Conservation (phyloP, 92 coral and sea anemone genomes). For the Heliopora coerulea region DNA sequence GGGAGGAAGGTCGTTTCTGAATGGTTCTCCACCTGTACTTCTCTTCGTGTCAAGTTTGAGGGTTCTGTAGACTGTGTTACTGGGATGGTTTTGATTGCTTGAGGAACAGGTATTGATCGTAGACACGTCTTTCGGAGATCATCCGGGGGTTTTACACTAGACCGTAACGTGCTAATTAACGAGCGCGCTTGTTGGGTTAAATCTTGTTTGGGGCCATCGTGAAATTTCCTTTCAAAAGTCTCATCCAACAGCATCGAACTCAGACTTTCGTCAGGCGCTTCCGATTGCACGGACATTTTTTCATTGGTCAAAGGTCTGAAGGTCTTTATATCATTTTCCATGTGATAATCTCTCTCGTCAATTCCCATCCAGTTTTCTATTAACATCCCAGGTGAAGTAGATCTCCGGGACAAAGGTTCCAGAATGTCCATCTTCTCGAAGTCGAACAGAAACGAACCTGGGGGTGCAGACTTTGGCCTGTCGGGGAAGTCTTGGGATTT, state of each 20-base stretch:
- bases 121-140: slow-evolving; percentile 8
- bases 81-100: background rate
- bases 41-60: background rate
- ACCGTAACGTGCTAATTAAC: slow-evolving; percentile 11
- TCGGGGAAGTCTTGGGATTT: slow-evolving; percentile 1
- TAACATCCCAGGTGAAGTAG: slow-evolving; percentile 1
- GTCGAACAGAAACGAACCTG: slow-evolving; percentile 23
- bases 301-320: slow-evolving; percentile 15
- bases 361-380: background rate
- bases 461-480: slow-evolving; percentile 32
- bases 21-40: background rate
- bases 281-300: background rate
- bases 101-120: slow-evolving; percentile 5
- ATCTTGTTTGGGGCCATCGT: slow-evolving; percentile 8
- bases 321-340: background rate
- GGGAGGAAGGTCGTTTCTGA: background rate
- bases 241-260: slow-evolving; percentile 11
- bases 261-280: background rate
- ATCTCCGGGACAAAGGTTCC: slow-evolving; percentile 20
- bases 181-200: slow-evolving; percentile 26
- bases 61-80: background rate
- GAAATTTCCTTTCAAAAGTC: background rate
- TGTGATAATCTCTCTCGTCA: background rate
- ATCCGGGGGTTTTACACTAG: slow-evolving; percentile 17
- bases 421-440: slow-evolving; percentile 20